phyloP scores from a whole-genome alignment of 2,888 invertebrate genomes.

The Protophormia terraenovae region DNA sequence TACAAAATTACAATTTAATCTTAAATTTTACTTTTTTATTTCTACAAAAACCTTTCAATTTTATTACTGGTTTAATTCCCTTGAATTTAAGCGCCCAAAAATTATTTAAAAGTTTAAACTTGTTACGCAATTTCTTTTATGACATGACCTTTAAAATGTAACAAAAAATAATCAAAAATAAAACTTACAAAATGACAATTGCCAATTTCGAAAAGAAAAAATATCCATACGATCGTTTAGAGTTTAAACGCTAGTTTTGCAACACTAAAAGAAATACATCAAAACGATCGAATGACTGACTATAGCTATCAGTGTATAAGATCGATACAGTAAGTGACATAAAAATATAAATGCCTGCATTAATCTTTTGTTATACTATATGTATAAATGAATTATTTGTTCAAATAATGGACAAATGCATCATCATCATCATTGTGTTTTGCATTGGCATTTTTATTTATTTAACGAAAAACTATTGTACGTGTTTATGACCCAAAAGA shows the following conservation, averaged over 20 bases:
- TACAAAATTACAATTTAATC: too few species aligned
- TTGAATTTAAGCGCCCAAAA: too few species aligned
- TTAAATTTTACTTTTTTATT: too few species aligned
- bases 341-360: neutral
- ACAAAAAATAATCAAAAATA: neutral
- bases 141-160: neutral
- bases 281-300: too few species aligned
- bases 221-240: neutral
- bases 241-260: neutral
- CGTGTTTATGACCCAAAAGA: neutral
- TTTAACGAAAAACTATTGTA: neutral
- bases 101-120: neutral
- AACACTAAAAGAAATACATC: neutral
- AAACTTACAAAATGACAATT: neutral
- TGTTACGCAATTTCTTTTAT: neutral
- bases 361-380: too few species aligned
- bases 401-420: neutral
- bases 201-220: neutral
- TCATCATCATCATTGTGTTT: neutral
- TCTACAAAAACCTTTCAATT: too few species aligned
- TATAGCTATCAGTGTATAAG: neutral
- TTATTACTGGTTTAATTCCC: neutral
- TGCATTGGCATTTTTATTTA: neutral
- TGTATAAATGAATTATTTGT: too few species aligned
- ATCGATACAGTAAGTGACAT: constrained; percentile 14